Percentiles rank a stretch among this genome's conserved stretches.
These are phyloP conservation scores for Hydropsyche betteni DNA, from an alignment of 2,888 invertebrate genomes.

Conservation along the genomic window DNA sequence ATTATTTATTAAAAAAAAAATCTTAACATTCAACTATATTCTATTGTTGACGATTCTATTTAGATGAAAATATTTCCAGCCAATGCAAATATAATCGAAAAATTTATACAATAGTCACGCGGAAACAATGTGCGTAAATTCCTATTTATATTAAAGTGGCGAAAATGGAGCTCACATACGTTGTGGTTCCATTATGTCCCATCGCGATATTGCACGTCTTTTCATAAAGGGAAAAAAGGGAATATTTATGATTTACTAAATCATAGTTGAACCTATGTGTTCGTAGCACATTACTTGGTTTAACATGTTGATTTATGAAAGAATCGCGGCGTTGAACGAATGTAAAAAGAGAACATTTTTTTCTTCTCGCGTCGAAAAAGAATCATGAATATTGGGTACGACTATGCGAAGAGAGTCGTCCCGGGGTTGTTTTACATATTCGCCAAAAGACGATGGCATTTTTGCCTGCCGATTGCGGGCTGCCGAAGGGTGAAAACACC, in stretches of 20 bases:
- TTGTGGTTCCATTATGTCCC: constrained; percentile 31
- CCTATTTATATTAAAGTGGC: constrained; percentile 1
- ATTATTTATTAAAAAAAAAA: no score
- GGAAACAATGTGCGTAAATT: background rate
- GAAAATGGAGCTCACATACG: constrained; percentile 2
- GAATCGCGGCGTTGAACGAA: constrained; percentile 7
- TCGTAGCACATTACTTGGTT: constrained; percentile 40
- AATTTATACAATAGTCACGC: no score
- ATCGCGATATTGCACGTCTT: constrained; percentile 35
- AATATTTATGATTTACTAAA: constrained; percentile 41
- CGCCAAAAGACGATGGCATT: background rate
- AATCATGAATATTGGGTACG: constrained; percentile 22
- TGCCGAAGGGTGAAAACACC: background rate
- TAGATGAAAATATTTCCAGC: no score
- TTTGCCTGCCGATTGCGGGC: background rate
- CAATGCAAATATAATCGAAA: no score
- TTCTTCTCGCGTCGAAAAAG: background rate
- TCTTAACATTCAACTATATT: no score
- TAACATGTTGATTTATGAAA: constrained; percentile 40
- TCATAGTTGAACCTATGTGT: constrained; percentile 38
- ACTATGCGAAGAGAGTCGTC: background rate
- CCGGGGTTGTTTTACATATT: constrained; percentile 16
- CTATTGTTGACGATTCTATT: no score
- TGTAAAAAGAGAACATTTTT: constrained; percentile 6
- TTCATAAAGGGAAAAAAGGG: constrained; percentile 37